Conservation (phyloP, 2,888 invertebrate species). For the Protophormia terraenovae region DNA sequence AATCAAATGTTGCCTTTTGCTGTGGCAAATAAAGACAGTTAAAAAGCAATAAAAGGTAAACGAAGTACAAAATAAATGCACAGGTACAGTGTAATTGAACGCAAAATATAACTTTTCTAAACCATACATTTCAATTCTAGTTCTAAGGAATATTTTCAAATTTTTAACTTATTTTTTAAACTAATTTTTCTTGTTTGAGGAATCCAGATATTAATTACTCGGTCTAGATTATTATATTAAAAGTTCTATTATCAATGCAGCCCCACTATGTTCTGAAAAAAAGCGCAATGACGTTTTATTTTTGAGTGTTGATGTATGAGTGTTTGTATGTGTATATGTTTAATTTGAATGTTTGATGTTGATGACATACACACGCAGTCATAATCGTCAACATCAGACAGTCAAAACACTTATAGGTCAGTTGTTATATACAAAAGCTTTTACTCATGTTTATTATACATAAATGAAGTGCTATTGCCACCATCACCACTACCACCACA, state of each 20-base stretch:
- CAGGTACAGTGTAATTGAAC: too few species aligned
- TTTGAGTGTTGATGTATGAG: background rate
- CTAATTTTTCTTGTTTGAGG: too few species aligned
- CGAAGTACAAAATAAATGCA: background rate
- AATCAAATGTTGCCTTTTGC: background rate
- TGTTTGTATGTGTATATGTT: background rate
- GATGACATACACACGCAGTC: constrained; percentile 7
- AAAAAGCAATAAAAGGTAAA: background rate
- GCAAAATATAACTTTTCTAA: too few species aligned
- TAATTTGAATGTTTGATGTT: constrained; percentile 36
- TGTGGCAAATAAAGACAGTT: background rate
- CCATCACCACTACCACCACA: background rate
- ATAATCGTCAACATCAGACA: constrained; percentile 32
- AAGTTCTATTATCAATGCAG: background rate
- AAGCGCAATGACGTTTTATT: constrained; percentile 25
- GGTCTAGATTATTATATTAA: too few species aligned
- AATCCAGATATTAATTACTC: too few species aligned
- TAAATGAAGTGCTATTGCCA: constrained; percentile 46
- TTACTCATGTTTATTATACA: constrained; percentile 39
- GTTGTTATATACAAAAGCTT: constrained; percentile 47
- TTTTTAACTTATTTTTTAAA: too few species aligned
- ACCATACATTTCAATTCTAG: too few species aligned
- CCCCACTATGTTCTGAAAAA: background rate
- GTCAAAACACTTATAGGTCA: constrained; percentile 58
- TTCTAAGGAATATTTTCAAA: too few species aligned